phyloP scores from a whole-genome alignment of 2,797 vertebrate genomes.

The Channallabes apus region DNA sequence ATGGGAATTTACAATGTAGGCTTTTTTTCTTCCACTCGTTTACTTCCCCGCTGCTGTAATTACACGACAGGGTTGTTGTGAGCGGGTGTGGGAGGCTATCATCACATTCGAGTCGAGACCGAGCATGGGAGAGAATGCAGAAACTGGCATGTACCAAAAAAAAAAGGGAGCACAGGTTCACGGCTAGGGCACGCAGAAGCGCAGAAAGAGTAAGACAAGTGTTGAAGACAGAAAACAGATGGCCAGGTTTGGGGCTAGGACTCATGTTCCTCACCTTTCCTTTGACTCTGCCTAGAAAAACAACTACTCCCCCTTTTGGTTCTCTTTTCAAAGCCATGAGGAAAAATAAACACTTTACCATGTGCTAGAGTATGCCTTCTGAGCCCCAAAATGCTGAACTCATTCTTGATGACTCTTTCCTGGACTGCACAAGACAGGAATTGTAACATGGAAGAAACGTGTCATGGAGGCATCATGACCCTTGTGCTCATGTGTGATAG shows the following conservation, averaged over 20 bases:
- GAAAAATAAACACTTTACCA: conserved; percentile 16
- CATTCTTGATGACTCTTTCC: conserved; percentile 15
- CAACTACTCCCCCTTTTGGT: conserved; percentile 35
- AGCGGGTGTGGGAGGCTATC: conserved; percentile 51
- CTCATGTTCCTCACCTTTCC: conserved; percentile 45
- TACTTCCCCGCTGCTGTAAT: conserved; percentile 49
- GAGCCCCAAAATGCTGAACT: conserved; percentile 5
- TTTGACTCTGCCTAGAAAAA: conserved; percentile 33
- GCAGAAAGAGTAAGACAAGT: conserved; percentile 15
- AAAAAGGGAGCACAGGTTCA: conserved; percentile 36
- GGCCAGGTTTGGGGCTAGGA: conserved; percentile 35
- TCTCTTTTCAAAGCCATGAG: conserved; percentile 20
- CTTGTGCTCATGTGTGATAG: conserved; percentile 7
- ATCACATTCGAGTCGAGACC: conserved; percentile 50
- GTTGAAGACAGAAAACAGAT: conserved; percentile 40
- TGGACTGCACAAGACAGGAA: conserved; percentile 30
- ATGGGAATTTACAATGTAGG: conserved; percentile 16
- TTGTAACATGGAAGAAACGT: conserved; percentile 31
- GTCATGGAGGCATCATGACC: conserved; percentile 39
- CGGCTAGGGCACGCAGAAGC: conserved; percentile 25
- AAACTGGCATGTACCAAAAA: conserved; percentile 28
- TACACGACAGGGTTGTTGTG: conserved; percentile 49
- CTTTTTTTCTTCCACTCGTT: conserved; percentile 22
- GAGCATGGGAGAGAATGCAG: conserved; percentile 36
- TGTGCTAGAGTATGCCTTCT: neutral